phyloP scores from a whole-genome alignment of 2,888 invertebrate genomes.

The Prenolepis imparis region DNA sequence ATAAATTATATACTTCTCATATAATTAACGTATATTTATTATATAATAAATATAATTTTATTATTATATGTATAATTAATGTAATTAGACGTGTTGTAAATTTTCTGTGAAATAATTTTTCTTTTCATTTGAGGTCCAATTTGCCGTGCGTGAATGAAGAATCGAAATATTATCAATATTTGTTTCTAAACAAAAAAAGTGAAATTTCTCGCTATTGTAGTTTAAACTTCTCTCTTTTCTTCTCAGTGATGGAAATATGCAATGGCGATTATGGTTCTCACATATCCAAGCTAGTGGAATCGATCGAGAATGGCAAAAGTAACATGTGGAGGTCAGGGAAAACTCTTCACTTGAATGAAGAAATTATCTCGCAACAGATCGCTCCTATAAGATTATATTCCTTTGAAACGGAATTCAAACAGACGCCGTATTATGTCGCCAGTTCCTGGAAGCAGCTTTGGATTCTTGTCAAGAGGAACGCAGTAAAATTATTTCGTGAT shows the following conservation, averaged over 20 bases:
- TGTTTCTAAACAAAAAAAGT: background rate
- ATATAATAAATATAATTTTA: no score
- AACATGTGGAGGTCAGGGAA: conserved; percentile 87
- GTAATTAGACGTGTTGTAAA: background rate
- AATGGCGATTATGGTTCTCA: conserved; percentile 92
- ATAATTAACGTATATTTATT: no score
- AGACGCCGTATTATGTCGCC: conserved; percentile 87
- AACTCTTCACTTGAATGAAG: conserved; percentile 12
- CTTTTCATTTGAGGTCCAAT: background rate
- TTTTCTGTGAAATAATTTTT: background rate
- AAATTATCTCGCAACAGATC: conserved; percentile 53
- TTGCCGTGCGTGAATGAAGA: background rate
- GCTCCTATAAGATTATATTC: conserved; percentile 71
- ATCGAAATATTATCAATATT: background rate
- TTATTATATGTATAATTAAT: background rate
- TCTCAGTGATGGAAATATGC: conserved; percentile 93
- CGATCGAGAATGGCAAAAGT: conserved; percentile 89
- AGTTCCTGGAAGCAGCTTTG: conserved; percentile 88
- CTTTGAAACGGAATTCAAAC: conserved; percentile 76
- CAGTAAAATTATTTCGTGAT: conserved; percentile 90
- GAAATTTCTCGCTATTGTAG: background rate
- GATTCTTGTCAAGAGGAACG: conserved; percentile 89
- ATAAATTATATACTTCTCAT: no score
- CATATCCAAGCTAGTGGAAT: conserved; percentile 87
- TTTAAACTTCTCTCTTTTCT: conserved; percentile 8